These are phyloP conservation scores for Pavo muticus DNA, from an alignment of 2,113 vertebrate genomes.

Conservation along the genomic window DNA sequence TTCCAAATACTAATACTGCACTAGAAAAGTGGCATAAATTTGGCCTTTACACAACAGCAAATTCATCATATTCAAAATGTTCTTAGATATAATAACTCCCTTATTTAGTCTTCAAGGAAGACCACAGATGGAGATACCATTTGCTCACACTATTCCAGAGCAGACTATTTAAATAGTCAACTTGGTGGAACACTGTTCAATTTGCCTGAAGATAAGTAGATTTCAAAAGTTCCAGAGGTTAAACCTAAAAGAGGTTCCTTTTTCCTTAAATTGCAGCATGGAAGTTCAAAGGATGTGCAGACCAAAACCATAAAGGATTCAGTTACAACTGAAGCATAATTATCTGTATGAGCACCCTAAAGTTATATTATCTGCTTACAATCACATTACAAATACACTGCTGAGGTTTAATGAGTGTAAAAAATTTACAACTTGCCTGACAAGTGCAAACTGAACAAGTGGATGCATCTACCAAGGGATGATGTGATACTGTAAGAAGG, in stretches of 20 bases:
- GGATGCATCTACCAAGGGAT: neutral
- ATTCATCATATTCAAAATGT: neutral
- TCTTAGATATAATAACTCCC: neutral
- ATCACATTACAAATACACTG: neutral
- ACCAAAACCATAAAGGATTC: neutral
- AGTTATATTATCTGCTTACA: neutral
- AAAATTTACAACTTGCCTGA: neutral
- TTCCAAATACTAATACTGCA: neutral
- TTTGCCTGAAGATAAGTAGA: conserved; percentile 34
- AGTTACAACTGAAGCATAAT: neutral
- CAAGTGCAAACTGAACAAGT: neutral
- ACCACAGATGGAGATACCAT: conserved; percentile 56
- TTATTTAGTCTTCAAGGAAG: conserved; percentile 25
- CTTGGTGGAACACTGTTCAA: conserved; percentile 1
- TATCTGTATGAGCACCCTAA: neutral
- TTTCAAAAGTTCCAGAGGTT: neutral
- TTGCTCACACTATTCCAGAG: conserved; percentile 17
- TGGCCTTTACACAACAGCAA: neutral
- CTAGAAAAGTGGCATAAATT: neutral
- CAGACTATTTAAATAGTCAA: conserved; percentile 45
- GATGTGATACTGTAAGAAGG: neutral
- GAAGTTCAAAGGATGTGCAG: neutral
- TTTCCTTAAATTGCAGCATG: neutral
- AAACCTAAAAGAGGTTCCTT: neutral
- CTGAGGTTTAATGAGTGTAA: neutral